Conservation (phyloP, 1,140 invertebrate species). For the Lycorma delicatula region DNA sequence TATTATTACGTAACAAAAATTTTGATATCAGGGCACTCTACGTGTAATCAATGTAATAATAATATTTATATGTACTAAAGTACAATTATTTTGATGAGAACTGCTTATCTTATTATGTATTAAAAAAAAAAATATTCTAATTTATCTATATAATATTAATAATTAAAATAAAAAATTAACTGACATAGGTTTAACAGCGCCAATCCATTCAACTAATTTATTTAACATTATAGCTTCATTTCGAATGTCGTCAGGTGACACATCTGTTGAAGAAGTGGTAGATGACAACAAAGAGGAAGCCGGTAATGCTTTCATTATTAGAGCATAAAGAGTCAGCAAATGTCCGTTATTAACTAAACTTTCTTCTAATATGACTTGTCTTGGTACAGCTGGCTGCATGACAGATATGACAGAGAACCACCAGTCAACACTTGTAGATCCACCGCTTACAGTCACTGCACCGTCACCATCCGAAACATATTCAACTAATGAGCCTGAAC, state of each 20-base stretch:
- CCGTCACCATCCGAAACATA: no score
- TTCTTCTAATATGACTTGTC: conserved; percentile 39
- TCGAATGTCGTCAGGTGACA: conserved; percentile 36
- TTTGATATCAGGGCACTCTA: neutral
- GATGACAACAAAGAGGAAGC: no score
- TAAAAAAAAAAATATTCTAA: neutral
- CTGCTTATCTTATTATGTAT: neutral
- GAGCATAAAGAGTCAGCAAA: conserved; percentile 41
- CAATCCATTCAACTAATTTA: conserved; percentile 42
- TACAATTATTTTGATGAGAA: neutral
- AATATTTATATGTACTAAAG: neutral
- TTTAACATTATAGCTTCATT: conserved; percentile 42
- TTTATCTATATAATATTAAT: neutral
- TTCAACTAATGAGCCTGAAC: no score
- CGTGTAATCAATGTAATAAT: neutral
- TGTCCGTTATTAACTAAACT: conserved; percentile 39
- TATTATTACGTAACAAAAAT: neutral
- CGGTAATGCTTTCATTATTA: conserved; percentile 41
- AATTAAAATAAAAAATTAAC: conserved; percentile 16
- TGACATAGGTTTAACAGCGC: conserved; percentile 42
- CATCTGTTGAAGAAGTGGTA: no score
- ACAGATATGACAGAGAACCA: conserved; percentile 40
- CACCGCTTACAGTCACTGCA: conserved; percentile 32
- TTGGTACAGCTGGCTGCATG: conserved; percentile 39
- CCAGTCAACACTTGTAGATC: conserved; percentile 26